Percentiles rank a stretch among this genome's conserved stretches.
Conservation (phyloP, 2,797 vertebrate genomes). For the Pitangus sulphuratus region DNA sequence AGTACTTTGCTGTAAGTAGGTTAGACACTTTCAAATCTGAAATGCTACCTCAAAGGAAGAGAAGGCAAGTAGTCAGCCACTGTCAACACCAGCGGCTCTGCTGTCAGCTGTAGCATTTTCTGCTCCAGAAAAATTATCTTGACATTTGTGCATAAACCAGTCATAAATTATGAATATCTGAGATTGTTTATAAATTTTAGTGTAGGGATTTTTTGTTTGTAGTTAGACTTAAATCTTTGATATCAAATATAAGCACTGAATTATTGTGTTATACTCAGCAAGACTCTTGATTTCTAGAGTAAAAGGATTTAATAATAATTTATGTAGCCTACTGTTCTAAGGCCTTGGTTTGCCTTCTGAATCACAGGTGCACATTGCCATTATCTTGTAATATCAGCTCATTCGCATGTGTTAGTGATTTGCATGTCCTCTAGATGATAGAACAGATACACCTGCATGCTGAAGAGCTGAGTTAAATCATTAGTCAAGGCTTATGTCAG, state of each 20-base stretch:
- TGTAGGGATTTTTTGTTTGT: not conserved
- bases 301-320: not conserved
- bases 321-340: not conserved
- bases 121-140: not conserved
- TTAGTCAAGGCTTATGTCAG: slow-evolving; percentile 20
- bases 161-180: not conserved
- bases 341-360: slow-evolving; percentile 32
- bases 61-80: not conserved
- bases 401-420: slow-evolving; percentile 35
- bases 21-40: not conserved
- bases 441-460: slow-evolving; percentile 43
- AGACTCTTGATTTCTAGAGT: not conserved
- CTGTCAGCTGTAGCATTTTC: not conserved
- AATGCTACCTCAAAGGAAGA: not conserved
- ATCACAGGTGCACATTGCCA: slow-evolving; percentile 35
- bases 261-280: not conserved
- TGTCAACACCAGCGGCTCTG: not conserved
- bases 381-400: slow-evolving; percentile 57
- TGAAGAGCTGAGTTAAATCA: slow-evolving; percentile 26
- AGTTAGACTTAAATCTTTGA: not conserved
- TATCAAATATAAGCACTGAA: not conserved
- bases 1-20: not conserved
- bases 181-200: not conserved
- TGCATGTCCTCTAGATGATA: slow-evolving; percentile 54
- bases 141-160: not conserved